A percentile compares a stretch with the other conserved stretches of the same genome.
phyloP scores from a whole-genome alignment of 2,113 vertebrate species.

The Xenotilapia flavipinnis region DNA sequence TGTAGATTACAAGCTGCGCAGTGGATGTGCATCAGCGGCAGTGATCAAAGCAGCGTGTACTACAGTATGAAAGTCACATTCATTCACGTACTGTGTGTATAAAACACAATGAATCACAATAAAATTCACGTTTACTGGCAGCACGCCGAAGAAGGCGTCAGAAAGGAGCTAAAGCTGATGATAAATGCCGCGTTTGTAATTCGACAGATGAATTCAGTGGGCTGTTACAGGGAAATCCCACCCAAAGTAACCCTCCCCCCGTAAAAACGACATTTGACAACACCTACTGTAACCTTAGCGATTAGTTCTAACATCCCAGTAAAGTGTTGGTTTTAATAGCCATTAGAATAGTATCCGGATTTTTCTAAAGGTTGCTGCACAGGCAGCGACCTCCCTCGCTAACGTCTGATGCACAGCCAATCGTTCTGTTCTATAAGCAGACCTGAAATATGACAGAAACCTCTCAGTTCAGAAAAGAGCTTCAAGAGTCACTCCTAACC shows the following conservation, averaged over 20 bases:
- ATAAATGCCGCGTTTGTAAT: background rate
- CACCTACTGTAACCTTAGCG: background rate
- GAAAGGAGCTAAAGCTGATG: background rate
- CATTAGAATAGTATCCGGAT: background rate
- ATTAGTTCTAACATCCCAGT: background rate
- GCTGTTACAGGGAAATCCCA: background rate
- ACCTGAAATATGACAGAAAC: background rate
- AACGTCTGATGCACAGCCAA: background rate
- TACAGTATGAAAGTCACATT: background rate
- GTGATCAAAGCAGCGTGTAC: background rate
- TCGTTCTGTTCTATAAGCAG: background rate
- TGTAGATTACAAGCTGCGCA: background rate
- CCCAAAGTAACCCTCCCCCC: fast-evolving
- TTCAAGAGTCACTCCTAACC: background rate
- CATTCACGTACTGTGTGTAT: background rate
- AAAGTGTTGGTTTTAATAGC: background rate
- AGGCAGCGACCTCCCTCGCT: background rate
- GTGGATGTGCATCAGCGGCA: background rate
- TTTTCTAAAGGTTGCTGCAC: background rate
- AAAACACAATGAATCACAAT: background rate
- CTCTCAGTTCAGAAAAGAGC: background rate
- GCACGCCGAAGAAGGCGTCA: background rate
- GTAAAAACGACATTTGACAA: background rate
- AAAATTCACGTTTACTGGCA: background rate
- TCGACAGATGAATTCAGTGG: background rate